These are phyloP conservation scores for Mionectes macconnelli DNA, from an alignment of 2,113 vertebrate species.

Conservation along the genomic window DNA sequence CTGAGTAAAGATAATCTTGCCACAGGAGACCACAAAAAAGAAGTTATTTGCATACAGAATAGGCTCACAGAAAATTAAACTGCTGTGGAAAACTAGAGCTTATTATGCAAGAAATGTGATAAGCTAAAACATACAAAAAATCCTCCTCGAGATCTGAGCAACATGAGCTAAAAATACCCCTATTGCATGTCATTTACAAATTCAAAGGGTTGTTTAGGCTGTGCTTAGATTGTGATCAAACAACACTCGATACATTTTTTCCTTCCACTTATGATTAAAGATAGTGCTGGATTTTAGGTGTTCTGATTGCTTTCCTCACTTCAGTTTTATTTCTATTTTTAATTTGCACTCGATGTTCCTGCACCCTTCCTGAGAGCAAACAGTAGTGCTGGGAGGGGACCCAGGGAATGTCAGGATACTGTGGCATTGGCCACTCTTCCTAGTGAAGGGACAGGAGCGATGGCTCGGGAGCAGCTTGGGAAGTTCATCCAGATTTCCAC, in stretches of 20 bases:
- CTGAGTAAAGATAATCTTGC: background rate
- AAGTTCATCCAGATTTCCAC: background rate
- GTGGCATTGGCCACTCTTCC: background rate
- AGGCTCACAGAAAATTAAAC: constrained; percentile 27
- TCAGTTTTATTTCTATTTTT: constrained; percentile 29
- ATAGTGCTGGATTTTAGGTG: constrained; percentile 45
- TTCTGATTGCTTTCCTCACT: constrained; percentile 39
- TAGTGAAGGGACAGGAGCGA: background rate
- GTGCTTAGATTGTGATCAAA: constrained; percentile 64
- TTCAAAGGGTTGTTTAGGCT: constrained; percentile 62
- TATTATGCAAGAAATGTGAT: constrained; percentile 42
- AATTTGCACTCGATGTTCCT: background rate
- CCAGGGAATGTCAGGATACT: background rate
- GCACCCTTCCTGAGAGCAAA: background rate
- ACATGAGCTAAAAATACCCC: constrained; percentile 66
- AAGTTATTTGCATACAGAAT: constrained; percentile 28
- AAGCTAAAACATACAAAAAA: constrained; percentile 21
- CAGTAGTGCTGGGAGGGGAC: background rate
- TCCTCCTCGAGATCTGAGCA: constrained; percentile 28
- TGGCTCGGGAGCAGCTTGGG: background rate
- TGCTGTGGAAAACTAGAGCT: background rate
- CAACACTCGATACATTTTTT: background rate
- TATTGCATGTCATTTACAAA: constrained; percentile 60
- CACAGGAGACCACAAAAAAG: background rate
- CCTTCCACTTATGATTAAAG: constrained; percentile 28